These are phyloP conservation scores for Coilia nasus DNA, from an alignment of 2,797 vertebrate genomes.

Conservation along the genomic window DNA sequence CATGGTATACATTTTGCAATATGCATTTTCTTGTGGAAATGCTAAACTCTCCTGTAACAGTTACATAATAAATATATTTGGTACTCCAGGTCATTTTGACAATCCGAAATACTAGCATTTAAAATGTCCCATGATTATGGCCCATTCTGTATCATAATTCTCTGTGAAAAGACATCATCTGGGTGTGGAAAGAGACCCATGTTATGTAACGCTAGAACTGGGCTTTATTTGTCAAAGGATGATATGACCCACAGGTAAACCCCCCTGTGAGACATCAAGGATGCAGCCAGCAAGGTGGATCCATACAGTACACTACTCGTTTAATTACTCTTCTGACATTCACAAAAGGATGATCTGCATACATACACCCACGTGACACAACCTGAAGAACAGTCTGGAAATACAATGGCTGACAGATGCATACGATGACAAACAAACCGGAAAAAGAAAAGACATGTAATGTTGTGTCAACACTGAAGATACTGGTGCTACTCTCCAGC, in stretches of 20 bases:
- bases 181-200: neutral
- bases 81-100: no score
- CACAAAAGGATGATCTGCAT: conserved; percentile 70
- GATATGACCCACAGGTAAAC: neutral
- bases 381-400: conserved; percentile 69
- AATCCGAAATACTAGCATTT: no score
- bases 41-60: no score
- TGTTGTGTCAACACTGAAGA: conserved; percentile 45
- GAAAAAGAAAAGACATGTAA: conserved; percentile 62
- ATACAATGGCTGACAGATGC: conserved; percentile 64
- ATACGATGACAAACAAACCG: conserved; percentile 68
- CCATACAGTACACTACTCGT: conserved; percentile 52
- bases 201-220: neutral
- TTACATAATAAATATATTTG: no score
- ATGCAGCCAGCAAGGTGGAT: conserved; percentile 1
- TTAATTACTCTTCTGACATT: conserved; percentile 77
- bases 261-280: neutral
- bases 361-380: conserved; percentile 63
- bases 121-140: no score
- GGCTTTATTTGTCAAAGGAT: neutral
- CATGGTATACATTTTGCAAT: no score
- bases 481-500: conserved; percentile 4
- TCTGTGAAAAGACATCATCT: no score
- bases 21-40: no score
- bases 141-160: no score